These are phyloP conservation scores for Stylophora pistillata DNA, from an alignment of 64 coral and sea anemone genomes.

Conservation along the genomic window DNA sequence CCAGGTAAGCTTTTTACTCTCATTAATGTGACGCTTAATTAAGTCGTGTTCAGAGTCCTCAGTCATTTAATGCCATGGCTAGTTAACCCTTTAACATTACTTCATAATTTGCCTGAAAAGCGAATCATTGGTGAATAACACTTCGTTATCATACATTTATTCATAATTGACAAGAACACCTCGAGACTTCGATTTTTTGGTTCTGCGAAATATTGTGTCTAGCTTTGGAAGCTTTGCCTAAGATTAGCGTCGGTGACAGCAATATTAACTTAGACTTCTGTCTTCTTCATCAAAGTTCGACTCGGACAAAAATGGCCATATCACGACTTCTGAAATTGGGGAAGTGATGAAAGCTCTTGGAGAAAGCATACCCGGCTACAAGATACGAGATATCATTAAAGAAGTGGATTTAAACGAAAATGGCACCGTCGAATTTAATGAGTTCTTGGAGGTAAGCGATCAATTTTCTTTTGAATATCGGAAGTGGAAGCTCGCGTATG, in stretches of 20 bases:
- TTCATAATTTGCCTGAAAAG: too few relatives aligned
- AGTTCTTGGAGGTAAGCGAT: conserved; percentile 82
- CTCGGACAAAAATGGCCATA: conserved; percentile 71
- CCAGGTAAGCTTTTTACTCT: neutral
- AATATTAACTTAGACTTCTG: neutral
- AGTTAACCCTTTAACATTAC: too few relatives aligned
- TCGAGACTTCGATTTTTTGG: too few relatives aligned
- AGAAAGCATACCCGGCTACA: conserved; percentile 79
- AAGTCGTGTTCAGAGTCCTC: neutral
- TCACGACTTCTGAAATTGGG: conserved; percentile 52
- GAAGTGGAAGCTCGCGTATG: neutral
- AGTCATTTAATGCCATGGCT: neutral
- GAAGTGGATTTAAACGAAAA: conserved; percentile 65
- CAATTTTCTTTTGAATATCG: neutral
- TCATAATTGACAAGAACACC: too few relatives aligned
- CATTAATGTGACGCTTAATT: neutral
- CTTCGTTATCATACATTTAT: too few relatives aligned
- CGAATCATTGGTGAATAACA: too few relatives aligned
- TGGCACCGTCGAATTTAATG: conserved; percentile 77
- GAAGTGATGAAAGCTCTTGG: conserved; percentile 40
- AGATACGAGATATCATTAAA: conserved; percentile 68
- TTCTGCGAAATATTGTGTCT: too few relatives aligned
- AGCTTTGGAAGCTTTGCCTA: too few relatives aligned
- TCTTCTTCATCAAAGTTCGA: conserved; percentile 67
- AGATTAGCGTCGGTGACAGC: too few relatives aligned